Evolutionary conservation across 2,113 vertebrate genomes (phyloP).

Genomic region (Axis porcinus): DNA sequence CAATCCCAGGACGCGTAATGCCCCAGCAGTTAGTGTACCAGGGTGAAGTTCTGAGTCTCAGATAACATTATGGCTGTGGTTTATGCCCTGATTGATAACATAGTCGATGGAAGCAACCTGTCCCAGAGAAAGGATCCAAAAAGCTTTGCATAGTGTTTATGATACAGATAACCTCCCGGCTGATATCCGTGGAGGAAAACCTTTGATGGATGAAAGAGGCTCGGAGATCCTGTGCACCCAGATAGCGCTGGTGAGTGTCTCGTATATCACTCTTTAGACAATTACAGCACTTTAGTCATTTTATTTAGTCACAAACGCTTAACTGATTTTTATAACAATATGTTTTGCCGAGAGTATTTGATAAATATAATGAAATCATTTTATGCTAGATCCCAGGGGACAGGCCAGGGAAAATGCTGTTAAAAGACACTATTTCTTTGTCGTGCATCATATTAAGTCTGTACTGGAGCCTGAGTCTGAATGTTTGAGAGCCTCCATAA

Average conservation of each 20-base stretch:
- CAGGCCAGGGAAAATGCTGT: conserved; percentile 37
- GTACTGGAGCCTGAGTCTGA: background rate
- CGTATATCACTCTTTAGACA: conserved; percentile 52
- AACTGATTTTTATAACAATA: conserved; percentile 67
- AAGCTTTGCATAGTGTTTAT: conserved; percentile 75
- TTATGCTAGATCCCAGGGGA: conserved; percentile 51
- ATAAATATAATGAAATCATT: conserved; percentile 69
- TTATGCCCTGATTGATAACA: conserved; percentile 75
- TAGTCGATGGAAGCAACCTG: conserved; percentile 70
- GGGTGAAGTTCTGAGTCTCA: conserved; percentile 65
- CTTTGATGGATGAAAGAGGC: conserved; percentile 61
- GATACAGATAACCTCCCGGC: conserved; percentile 72
- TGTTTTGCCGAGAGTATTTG: conserved; percentile 59
- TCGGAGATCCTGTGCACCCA: conserved; percentile 53
- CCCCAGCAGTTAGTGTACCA: conserved; percentile 45
- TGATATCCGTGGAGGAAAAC: conserved; percentile 50
- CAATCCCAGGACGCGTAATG: conserved; percentile 60
- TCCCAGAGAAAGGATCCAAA: conserved; percentile 72
- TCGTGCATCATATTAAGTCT: conserved; percentile 9
- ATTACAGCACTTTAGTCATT: conserved; percentile 65
- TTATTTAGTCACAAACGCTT: conserved; percentile 57
- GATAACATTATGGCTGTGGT: conserved; percentile 72
- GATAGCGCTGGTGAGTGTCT: conserved; percentile 56
- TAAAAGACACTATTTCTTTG: conserved; percentile 57
- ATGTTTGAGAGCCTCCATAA: conserved; percentile 20